These are phyloP conservation scores for Pterocles orientalis DNA, from an alignment of 2,113 vertebrate genomes.

Conservation along the genomic window DNA sequence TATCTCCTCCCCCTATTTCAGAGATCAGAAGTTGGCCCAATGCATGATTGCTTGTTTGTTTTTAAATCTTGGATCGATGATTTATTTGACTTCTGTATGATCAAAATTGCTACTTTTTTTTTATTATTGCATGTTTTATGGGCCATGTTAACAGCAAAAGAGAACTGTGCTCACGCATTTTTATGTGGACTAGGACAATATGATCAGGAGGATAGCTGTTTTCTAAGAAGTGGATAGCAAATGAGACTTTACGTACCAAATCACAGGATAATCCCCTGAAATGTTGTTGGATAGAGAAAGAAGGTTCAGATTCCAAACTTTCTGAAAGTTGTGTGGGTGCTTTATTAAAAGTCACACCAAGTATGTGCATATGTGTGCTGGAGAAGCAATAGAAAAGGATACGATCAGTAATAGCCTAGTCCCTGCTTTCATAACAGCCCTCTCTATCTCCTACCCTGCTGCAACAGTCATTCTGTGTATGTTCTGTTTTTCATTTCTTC, in stretches of 20 bases:
- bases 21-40: not conserved
- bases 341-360: not conserved
- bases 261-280: not conserved
- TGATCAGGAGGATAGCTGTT: not conserved
- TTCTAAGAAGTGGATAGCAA: not conserved
- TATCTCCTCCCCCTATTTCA: not conserved
- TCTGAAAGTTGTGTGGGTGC: not conserved
- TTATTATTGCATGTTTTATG: not conserved
- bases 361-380: not conserved
- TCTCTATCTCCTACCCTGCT: not conserved
- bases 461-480: not conserved
- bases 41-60: not conserved
- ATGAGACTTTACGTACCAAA: not conserved
- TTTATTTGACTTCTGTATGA: not conserved
- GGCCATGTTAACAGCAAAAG: not conserved
- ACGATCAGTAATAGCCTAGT: not conserved
- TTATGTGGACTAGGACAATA: not conserved
- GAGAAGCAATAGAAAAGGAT: not conserved
- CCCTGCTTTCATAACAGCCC: not conserved
- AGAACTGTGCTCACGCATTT: not conserved
- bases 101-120: not conserved
- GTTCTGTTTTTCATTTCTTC: not conserved
- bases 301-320: not conserved
- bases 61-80: not conserved
- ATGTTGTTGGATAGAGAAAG: not conserved